A percentile compares a stretch with the other conserved stretches of the same genome.
Conservation (phyloP, 2,113 vertebrate species). For the Muscicapa adusta region DNA sequence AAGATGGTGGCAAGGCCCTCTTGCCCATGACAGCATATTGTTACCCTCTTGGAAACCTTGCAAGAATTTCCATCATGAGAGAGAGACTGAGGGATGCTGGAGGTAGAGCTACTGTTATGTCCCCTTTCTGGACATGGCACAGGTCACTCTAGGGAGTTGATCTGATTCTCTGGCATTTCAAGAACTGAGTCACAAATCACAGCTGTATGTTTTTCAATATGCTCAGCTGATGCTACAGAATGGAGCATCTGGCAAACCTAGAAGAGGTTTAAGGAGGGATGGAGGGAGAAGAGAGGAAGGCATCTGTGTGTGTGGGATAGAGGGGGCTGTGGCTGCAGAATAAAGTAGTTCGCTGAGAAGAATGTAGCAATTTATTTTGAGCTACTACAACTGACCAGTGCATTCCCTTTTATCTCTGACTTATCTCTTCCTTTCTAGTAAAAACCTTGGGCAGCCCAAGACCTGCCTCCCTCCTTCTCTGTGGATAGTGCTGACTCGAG, state of each 20-base stretch:
- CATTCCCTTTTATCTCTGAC: background rate
- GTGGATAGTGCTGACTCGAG: background rate
- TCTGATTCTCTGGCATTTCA: background rate
- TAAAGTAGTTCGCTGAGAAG: conserved; percentile 12
- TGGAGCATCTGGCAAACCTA: background rate
- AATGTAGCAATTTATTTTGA: background rate
- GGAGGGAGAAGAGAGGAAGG: background rate
- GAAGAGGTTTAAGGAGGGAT: background rate
- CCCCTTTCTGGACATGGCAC: background rate
- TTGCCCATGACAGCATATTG: background rate
- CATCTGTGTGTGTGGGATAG: background rate
- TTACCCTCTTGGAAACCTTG: background rate
- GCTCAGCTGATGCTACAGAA: background rate
- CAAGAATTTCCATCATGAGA: background rate
- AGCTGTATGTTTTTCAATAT: background rate
- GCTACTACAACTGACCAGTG: background rate
- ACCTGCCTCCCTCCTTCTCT: background rate
- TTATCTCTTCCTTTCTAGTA: background rate
- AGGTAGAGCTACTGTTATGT: background rate
- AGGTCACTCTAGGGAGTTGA: background rate
- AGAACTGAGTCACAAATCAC: background rate
- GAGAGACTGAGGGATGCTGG: background rate
- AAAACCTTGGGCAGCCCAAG: background rate
- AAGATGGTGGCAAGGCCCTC: background rate
- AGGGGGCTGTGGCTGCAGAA: background rate